These are phyloP conservation scores for Trachymyrmex septentrionalis DNA, from an alignment of 1,140 invertebrate genomes.

Conservation along the genomic window DNA sequence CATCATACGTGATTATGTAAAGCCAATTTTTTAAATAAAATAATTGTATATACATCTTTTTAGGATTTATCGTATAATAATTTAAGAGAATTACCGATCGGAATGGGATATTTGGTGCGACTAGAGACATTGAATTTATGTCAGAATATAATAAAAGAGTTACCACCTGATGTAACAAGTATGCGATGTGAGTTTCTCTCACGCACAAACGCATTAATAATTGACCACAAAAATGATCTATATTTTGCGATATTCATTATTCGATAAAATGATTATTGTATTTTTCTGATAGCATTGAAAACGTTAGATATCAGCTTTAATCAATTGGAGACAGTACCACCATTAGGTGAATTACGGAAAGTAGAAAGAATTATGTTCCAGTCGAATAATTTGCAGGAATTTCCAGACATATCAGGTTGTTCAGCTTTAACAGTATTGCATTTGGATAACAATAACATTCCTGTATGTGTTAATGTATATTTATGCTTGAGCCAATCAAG, in stretches of 20 bases:
- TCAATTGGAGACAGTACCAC: slow-evolving; percentile 89
- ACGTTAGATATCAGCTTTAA: slow-evolving; percentile 89
- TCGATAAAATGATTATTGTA: slow-evolving; percentile 1
- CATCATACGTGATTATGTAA: slow-evolving; percentile 1
- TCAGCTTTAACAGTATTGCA: slow-evolving; percentile 91
- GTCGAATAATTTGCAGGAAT: slow-evolving; percentile 90
- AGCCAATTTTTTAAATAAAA: slow-evolving; percentile 1
- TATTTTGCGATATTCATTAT: slow-evolving; percentile 34
- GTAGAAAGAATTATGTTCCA: slow-evolving; percentile 93
- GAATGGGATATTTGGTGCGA: slow-evolving; percentile 88
- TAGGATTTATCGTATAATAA: slow-evolving; percentile 90
- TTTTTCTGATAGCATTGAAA: slow-evolving; percentile 85
- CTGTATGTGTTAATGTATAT: slow-evolving; percentile 85
- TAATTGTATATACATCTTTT: slow-evolving; percentile 59
- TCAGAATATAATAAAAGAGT: slow-evolving; percentile 87
- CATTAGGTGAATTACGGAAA: slow-evolving; percentile 92
- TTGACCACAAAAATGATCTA: slow-evolving; percentile 30
- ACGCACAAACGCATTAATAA: not conserved
- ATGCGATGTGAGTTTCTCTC: slow-evolving; percentile 85
- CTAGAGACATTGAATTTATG: slow-evolving; percentile 88
- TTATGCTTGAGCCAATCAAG: not conserved
- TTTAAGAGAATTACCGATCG: slow-evolving; percentile 86
- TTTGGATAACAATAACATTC: slow-evolving; percentile 93
- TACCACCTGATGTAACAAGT: slow-evolving; percentile 88
- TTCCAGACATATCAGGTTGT: slow-evolving; percentile 91